Conservation (phyloP, 2,797 vertebrate genomes). For the Thamnophis elegans region DNA sequence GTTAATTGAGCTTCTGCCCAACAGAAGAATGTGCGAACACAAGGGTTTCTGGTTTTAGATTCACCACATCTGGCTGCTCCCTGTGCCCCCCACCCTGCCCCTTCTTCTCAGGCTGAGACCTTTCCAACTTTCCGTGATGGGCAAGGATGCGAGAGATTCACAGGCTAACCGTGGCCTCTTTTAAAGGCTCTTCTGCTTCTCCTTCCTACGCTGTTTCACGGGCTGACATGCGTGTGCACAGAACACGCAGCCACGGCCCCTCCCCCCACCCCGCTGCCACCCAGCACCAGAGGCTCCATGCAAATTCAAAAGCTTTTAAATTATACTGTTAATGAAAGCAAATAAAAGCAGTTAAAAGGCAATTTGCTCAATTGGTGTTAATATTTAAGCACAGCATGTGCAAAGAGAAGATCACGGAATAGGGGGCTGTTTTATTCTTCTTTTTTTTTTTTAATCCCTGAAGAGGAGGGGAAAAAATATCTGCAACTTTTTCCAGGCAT, state of each 20-base stretch:
- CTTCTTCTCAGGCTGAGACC: accelerated
- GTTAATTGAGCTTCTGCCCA: background rate
- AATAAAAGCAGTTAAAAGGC: conserved; percentile 84
- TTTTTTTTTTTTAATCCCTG: conserved; percentile 10
- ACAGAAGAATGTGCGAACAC: background rate
- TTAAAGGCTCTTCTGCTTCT: conserved; percentile 38
- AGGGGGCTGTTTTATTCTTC: conserved; percentile 3
- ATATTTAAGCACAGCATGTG: conserved; percentile 84
- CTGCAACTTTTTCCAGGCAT: conserved; percentile 13
- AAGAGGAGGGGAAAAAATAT: conserved; percentile 23
- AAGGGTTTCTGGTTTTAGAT: background rate
- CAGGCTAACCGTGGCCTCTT: conserved; percentile 32
- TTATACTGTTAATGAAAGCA: conserved; percentile 83
- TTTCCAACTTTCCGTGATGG: background rate
- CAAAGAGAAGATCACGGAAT: conserved; percentile 68
- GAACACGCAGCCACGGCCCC: background rate
- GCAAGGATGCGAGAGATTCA: accelerated
- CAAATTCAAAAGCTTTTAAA: conserved; percentile 82
- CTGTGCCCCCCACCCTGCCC: too few species aligned
- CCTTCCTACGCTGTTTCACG: conserved; percentile 39
- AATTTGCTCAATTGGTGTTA: conserved; percentile 84
- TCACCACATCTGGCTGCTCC: accelerated
- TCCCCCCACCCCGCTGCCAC: conserved; percentile 31
- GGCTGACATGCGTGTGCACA: background rate
- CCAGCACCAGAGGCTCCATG: conserved; percentile 77